These are phyloP conservation scores for Alsophila aescularia DNA, from an alignment of 2,888 invertebrate genomes.

Conservation along the genomic window DNA sequence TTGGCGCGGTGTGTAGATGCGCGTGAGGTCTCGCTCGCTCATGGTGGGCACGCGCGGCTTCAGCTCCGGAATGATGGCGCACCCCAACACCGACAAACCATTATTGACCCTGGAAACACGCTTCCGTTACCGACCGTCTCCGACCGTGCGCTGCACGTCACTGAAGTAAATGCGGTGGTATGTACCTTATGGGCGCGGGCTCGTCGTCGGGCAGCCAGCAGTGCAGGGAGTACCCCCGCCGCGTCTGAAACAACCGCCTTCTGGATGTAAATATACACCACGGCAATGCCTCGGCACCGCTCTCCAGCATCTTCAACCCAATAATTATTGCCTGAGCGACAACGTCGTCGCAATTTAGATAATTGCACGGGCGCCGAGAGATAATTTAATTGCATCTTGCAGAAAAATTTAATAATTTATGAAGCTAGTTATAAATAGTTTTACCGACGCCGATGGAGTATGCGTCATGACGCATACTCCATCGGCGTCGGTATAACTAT, in stretches of 20 bases:
- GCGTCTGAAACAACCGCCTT: slow-evolving; percentile 83
- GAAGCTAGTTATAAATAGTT: too few relatives aligned
- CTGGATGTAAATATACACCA: slow-evolving; percentile 60
- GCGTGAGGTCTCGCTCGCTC: slow-evolving; percentile 84
- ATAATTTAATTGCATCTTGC: too few relatives aligned
- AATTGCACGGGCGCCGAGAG: too few relatives aligned
- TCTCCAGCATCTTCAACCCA: too few relatives aligned
- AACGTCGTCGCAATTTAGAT: too few relatives aligned
- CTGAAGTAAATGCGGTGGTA: neutral
- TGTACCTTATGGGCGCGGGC: slow-evolving; percentile 58
- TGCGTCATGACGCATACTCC: too few relatives aligned
- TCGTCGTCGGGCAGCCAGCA: slow-evolving; percentile 75
- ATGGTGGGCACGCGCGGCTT: slow-evolving; percentile 84
- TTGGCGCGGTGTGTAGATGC: slow-evolving; percentile 58
- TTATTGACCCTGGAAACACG: slow-evolving; percentile 57
- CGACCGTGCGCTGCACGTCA: neutral
- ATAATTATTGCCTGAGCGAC: too few relatives aligned
- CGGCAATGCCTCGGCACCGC: slow-evolving; percentile 2
- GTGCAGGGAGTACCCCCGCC: slow-evolving; percentile 79
- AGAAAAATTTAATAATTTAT: too few relatives aligned
- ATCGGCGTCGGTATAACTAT: too few relatives aligned
- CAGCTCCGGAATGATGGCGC: slow-evolving; percentile 82
- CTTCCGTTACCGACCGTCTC: neutral
- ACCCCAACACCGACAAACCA: slow-evolving; percentile 80
- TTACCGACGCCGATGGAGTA: too few relatives aligned